These are phyloP conservation scores for Carollia perspicillata DNA, from an alignment of 2,113 vertebrate genomes.

Conservation along the genomic window DNA sequence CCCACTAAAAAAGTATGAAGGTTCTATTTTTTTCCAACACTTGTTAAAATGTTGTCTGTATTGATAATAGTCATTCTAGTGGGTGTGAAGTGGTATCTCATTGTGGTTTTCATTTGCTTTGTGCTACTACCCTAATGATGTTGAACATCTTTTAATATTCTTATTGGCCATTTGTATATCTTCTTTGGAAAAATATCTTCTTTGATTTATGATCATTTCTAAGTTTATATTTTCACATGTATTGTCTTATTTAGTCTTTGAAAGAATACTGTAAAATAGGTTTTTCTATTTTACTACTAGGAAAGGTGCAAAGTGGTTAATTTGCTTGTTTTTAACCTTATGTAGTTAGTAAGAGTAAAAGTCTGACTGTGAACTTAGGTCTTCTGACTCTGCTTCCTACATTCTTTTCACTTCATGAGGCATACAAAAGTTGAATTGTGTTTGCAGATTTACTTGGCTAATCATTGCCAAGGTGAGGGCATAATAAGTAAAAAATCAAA, in stretches of 20 bases:
- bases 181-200: conserved; percentile 23
- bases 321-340: conserved; percentile 35
- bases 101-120: conserved; percentile 20
- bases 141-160: not conserved
- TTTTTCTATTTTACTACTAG: not conserved
- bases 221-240: not conserved
- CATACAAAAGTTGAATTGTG: conserved; percentile 25
- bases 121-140: not conserved
- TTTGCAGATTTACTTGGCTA: conserved; percentile 45
- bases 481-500: not conserved
- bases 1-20: not conserved
- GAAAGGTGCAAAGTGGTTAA: conserved; percentile 11
- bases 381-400: conserved; percentile 22
- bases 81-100: not conserved
- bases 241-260: conserved; percentile 28
- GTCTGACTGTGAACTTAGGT: conserved; percentile 9
- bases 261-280: not conserved
- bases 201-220: conserved; percentile 20
- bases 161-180: not conserved
- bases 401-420: conserved; percentile 46
- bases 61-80: not conserved
- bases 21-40: not conserved
- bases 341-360: not conserved
- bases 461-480: not conserved
- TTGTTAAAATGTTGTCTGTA: not conserved